These are phyloP conservation scores for Hypotaenidia okinawae DNA, from an alignment of 2,797 vertebrate genomes.

Conservation along the genomic window DNA sequence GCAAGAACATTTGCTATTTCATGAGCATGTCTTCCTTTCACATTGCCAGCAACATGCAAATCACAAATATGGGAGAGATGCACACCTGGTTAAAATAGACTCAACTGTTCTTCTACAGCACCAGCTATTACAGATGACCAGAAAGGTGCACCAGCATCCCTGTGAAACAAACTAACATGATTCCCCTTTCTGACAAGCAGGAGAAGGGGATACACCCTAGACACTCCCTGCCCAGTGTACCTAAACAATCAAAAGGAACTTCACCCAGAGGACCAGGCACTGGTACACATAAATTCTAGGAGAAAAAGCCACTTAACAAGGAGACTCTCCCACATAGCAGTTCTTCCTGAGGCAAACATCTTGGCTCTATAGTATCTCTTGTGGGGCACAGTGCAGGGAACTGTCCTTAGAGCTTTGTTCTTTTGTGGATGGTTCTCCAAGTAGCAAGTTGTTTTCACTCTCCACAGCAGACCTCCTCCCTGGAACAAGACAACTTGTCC, in stretches of 20 bases:
- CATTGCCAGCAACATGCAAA: not conserved
- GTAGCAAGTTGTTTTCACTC: slow-evolving; percentile 47
- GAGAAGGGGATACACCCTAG: not conserved
- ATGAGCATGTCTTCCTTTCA: not conserved
- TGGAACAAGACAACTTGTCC: slow-evolving; percentile 66
- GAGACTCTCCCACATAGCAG: not conserved
- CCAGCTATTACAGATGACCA: not conserved
- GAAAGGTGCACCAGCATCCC: not conserved
- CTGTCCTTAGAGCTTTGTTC: not conserved
- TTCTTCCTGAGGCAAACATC: not conserved
- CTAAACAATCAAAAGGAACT: not conserved
- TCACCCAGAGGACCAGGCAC: not conserved
- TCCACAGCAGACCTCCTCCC: slow-evolving; percentile 27
- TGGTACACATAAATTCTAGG: not conserved
- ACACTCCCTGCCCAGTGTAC: not conserved
- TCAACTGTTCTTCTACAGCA: not conserved
- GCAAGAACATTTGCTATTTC: not conserved
- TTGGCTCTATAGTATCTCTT: not conserved
- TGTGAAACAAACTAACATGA: not conserved
- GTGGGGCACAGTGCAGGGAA: slow-evolving; percentile 18
- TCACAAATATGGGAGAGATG: not conserved
- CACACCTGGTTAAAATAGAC: not conserved
- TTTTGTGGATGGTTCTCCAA: slow-evolving; percentile 7
- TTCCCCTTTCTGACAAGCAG: not conserved
- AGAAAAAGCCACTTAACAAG: not conserved